These are phyloP conservation scores for Acrocephalus kingi DNA, from an alignment of 2,113 vertebrate species.

Conservation along the genomic window DNA sequence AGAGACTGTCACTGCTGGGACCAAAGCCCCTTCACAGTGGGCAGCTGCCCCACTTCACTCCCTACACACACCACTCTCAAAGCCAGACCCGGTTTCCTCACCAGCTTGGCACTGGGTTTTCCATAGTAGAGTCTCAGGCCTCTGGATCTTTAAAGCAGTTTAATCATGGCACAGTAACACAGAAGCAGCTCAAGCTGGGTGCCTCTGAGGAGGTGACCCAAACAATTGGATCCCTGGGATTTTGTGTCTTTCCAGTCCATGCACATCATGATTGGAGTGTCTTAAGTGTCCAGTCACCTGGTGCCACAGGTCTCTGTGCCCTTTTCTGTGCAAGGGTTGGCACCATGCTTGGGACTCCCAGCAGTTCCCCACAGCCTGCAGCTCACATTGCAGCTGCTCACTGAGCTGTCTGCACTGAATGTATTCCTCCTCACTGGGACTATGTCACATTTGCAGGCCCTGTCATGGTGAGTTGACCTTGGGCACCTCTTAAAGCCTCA, in stretches of 20 bases:
- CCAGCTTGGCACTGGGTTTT: background rate
- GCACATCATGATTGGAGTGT: background rate
- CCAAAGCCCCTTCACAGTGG: background rate
- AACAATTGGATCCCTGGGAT: background rate
- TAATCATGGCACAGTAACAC: background rate
- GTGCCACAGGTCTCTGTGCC: background rate
- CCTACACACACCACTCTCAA: background rate
- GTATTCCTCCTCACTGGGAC: background rate
- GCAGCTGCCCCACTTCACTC: background rate
- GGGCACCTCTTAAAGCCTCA: background rate
- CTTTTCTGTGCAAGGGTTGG: background rate
- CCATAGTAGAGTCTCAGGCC: background rate
- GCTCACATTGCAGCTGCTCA: background rate
- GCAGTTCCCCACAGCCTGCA: background rate
- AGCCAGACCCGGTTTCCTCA: background rate
- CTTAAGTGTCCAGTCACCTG: background rate
- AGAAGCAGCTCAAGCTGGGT: background rate
- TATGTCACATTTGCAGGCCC: background rate
- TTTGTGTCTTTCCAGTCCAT: background rate
- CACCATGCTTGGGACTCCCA: background rate
- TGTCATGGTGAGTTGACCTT: background rate
- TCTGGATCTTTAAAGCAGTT: background rate
- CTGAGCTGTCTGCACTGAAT: background rate
- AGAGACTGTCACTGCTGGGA: background rate
- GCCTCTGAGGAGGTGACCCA: background rate